Base-by-base conservation (phyloP, 2,888 invertebrate genomes). In the Bugulina stolonifera region DNA sequence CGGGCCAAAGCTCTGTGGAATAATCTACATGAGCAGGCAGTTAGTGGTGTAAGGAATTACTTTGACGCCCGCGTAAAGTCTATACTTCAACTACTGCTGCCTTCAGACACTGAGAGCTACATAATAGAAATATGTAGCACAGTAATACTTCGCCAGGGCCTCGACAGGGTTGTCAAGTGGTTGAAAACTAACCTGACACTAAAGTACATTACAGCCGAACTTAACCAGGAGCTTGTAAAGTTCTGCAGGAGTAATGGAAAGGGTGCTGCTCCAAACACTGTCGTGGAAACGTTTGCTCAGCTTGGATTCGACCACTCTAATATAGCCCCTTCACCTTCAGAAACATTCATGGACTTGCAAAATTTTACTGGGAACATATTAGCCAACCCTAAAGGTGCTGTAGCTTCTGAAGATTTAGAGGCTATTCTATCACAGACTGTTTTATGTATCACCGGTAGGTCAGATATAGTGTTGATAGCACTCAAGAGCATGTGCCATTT, bases 31-130 rank as follows among this genome's bases (percentile, higher is more conserved):
- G 35, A 32, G 14, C 23, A 35, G 25, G 34, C 72, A 18, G 35
- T 43, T 22, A 32, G 34, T 35, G 73, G 73, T 10, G 54, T 34
- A 74, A 73, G 5, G 74, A 80, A 79, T 22, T 80, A 78, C 71
- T 79, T 79, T 64, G 70, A 71, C 3, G 69, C 73, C 27, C 77
- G 76, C 71, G 76, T 77, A 1, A 74, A 73, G 25, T 74, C 75
- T 3, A 73, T 78, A 64, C 73, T 81, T 54, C 73, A 74, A 23
- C 73, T 78, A 69, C 71, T 81, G 35, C 73, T 81, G 29, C 80
- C 80, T 32, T 32, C 32, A 32, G 32, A 32, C 32, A 64, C 64
- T 10, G 64, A 64, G 29, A 64, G 32, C 32, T 18, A 14, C 10
- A n/a, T 64, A 25, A 14, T 64, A 2, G 32, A 18, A 5, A 27